These are phyloP conservation scores for Cryptoblepharus egeriae DNA, from an alignment of 2,797 vertebrate species.

Conservation along the genomic window DNA sequence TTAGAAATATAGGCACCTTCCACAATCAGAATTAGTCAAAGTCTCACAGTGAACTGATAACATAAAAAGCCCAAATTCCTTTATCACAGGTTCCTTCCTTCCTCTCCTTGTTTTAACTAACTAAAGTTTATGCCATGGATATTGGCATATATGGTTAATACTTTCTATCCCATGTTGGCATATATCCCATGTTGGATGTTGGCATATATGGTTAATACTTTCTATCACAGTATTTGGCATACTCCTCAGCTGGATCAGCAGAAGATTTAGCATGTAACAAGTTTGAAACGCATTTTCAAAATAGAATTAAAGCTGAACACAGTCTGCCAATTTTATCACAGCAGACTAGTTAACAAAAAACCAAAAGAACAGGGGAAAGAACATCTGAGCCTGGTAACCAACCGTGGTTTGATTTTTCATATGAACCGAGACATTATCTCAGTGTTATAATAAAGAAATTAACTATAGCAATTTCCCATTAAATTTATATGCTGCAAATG, in stretches of 20 bases:
- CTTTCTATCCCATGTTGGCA: no score
- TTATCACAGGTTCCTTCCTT: neutral
- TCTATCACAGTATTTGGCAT: slow-evolving; percentile 85
- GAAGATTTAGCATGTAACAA: slow-evolving; percentile 74
- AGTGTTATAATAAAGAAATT: neutral
- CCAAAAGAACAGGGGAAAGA: neutral
- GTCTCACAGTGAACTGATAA: neutral
- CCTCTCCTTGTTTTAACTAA: neutral
- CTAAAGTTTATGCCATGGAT: neutral
- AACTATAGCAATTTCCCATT: neutral
- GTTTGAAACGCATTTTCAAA: neutral
- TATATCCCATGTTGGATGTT: no score
- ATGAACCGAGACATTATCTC: neutral
- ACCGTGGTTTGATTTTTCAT: neutral
- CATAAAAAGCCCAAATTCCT: neutral
- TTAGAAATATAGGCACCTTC: neutral
- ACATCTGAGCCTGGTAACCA: neutral
- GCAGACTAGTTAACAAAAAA: neutral
- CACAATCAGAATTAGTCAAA: neutral
- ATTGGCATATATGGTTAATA: neutral
- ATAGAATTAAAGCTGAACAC: neutral
- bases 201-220: slow-evolving; percentile 45
- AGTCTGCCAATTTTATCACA: neutral
- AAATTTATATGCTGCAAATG: neutral
- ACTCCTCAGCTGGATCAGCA: slow-evolving; percentile 87